These are phyloP conservation scores for Lithophane socia DNA, from an alignment of 2,888 invertebrate genomes.

Conservation along the genomic window DNA sequence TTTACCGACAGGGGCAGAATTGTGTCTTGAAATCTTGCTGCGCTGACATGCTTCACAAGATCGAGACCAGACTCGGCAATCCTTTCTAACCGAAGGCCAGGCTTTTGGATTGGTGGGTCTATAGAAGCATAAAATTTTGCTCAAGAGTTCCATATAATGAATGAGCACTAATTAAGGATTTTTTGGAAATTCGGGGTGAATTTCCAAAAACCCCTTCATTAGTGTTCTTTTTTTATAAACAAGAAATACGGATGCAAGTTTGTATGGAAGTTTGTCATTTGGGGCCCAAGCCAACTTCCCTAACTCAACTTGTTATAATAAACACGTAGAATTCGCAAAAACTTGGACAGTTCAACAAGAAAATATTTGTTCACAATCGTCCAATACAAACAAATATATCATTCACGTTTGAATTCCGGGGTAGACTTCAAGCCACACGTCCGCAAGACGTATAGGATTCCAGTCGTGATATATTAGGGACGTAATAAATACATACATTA, in stretches of 20 bases:
- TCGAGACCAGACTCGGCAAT: no score
- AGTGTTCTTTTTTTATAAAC: neutral
- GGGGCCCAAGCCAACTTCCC: neutral
- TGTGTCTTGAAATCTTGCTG: no score
- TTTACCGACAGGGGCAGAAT: no score
- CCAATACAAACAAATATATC: constrained; percentile 40
- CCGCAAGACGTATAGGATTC: constrained; percentile 5
- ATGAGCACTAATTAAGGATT: no score
- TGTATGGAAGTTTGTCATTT: neutral
- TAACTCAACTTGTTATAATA: neutral
- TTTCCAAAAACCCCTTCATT: no score
- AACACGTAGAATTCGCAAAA: neutral
- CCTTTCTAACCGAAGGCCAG: no score
- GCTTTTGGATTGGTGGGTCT: neutral
- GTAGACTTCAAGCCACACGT: constrained; percentile 2
- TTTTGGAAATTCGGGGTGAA: no score
- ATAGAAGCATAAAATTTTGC: neutral
- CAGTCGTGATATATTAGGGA: constrained; percentile 41
- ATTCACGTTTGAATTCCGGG: constrained; percentile 28
- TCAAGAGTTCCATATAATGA: neutral
- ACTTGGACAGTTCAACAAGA: neutral
- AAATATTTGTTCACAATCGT: constrained; percentile 23
- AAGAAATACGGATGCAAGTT: neutral
- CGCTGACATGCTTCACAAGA: no score
- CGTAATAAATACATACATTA: constrained; percentile 34